phyloP scores from a whole-genome alignment of 2,113 vertebrate genomes.

The Loxodonta africana region DNA sequence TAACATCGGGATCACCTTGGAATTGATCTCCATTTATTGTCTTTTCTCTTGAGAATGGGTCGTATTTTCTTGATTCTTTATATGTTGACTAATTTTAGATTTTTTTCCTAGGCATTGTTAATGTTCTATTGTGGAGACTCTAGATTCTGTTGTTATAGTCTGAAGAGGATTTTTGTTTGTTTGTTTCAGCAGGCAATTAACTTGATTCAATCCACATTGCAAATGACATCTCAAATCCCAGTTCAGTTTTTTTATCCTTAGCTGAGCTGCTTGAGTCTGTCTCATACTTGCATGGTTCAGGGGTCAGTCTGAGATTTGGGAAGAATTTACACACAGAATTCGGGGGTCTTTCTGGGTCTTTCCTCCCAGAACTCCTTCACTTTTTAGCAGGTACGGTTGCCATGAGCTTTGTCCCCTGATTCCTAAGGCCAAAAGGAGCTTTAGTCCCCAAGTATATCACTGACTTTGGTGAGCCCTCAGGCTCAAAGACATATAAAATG shows the following conservation, averaged over 20 bases:
- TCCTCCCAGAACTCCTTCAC: background rate
- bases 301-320: background rate
- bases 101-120: background rate
- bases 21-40: background rate
- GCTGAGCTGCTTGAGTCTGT: background rate
- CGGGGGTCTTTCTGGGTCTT: background rate
- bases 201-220: background rate
- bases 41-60: background rate
- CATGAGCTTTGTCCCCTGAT: background rate
- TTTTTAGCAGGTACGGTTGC: background rate
- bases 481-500: background rate
- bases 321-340: background rate
- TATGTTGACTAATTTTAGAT: background rate
- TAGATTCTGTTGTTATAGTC: background rate
- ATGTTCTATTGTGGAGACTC: background rate
- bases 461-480: background rate
- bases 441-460: background rate
- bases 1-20: background rate
- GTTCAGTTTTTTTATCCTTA: background rate
- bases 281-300: background rate
- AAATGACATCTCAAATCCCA: background rate
- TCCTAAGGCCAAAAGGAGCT: background rate
- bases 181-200: background rate
- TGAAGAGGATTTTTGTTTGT: background rate
- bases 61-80: background rate